These are phyloP conservation scores for Panthera uncia DNA, from an alignment of 2,113 vertebrate species.

Conservation along the genomic window DNA sequence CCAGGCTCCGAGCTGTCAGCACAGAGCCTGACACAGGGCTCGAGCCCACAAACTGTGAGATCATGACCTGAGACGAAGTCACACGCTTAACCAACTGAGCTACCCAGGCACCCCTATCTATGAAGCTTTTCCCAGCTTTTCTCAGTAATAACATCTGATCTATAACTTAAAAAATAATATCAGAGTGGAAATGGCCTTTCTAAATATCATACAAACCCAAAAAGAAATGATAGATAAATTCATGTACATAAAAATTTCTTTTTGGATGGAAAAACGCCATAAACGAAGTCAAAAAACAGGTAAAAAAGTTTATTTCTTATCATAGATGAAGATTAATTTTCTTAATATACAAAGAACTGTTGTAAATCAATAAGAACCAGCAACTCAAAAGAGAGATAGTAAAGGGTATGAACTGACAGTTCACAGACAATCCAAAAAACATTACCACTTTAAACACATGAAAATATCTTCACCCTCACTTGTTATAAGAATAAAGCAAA, in stretches of 20 bases:
- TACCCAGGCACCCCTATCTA: background rate
- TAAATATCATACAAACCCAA: background rate
- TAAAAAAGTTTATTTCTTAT: background rate
- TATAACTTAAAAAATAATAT: background rate
- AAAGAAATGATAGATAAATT: constrained; percentile 13
- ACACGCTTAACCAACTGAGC: too few relatives aligned
- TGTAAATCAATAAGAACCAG: background rate
- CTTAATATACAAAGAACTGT: background rate
- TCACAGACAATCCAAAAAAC: background rate
- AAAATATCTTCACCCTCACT: background rate
- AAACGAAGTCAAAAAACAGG: constrained; percentile 2
- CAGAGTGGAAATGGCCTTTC: background rate
- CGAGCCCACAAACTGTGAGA: too few relatives aligned
- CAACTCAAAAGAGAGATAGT: background rate
- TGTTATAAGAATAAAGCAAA: background rate
- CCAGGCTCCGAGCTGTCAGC: too few relatives aligned
- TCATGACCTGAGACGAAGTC: too few relatives aligned
- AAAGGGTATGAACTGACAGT: background rate
- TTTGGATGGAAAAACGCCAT: background rate
- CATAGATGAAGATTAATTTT: background rate
- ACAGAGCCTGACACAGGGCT: too few relatives aligned
- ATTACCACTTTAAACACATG: background rate
- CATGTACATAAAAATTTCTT: background rate
- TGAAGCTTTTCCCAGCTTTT: constrained; percentile 6
- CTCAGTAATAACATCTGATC: background rate